phyloP scores from a whole-genome alignment of 2,113 vertebrate genomes.

The Nanorana parkeri region DNA sequence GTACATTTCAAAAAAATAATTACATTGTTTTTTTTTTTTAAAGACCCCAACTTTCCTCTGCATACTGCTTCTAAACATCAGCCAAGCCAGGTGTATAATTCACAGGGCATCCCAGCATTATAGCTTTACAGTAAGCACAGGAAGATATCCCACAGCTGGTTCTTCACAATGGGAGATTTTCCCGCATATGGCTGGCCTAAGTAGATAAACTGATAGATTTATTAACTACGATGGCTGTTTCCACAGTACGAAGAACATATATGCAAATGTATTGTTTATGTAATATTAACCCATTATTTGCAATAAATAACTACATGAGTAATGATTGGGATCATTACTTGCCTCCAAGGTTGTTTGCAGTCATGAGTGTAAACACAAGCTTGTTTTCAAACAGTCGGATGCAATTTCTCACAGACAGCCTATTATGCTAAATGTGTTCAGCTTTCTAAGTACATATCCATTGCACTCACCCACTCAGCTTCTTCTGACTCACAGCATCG shows the following conservation, averaged over 20 bases:
- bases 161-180: not conserved
- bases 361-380: constrained; percentile 43
- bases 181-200: not conserved
- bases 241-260: not conserved
- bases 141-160: not conserved
- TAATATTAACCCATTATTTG: not conserved
- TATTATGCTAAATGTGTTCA: constrained; percentile 55
- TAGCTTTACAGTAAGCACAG: too few relatives aligned
- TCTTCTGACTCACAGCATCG: constrained; percentile 52
- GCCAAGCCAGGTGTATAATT: too few relatives aligned
- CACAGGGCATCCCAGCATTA: too few relatives aligned
- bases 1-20: too few relatives aligned
- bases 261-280: not conserved
- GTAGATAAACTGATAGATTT: too few relatives aligned
- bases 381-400: constrained; percentile 49
- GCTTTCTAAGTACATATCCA: constrained; percentile 40
- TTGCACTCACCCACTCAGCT: constrained; percentile 45
- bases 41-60: too few relatives aligned
- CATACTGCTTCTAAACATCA: too few relatives aligned
- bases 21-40: too few relatives aligned
- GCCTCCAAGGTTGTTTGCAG: constrained; percentile 26
- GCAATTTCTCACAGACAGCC: constrained; percentile 40
- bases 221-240: not conserved
- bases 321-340: constrained; percentile 7
- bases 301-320: constrained; percentile 4